Evolutionary conservation across 2,888 invertebrate species (phyloP).

Genomic region (Drosophila gaucha): DNA sequence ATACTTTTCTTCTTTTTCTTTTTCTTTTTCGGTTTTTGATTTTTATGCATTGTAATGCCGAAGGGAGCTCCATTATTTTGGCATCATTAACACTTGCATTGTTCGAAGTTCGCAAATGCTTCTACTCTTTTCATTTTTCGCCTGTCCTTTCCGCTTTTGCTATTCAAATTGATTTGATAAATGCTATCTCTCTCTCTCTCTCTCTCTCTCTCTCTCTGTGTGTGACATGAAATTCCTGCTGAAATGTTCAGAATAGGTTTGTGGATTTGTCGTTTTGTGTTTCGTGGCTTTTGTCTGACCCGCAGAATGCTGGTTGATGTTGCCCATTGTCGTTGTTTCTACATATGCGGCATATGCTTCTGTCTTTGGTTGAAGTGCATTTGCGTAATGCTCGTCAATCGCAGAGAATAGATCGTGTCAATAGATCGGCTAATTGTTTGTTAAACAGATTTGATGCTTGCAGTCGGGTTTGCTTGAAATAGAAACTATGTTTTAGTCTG

Average conservation of each 20-base stretch:
- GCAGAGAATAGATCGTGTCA: slow-evolving; percentile 8
- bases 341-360: slow-evolving; percentile 1
- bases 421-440: slow-evolving; percentile 10
- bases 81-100: slow-evolving; percentile 80
- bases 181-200: slow-evolving; percentile 41
- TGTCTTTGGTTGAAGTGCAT: slow-evolving; percentile 34
- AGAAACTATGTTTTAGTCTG: background rate
- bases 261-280: background rate
- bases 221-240: slow-evolving; percentile 45
- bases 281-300: slow-evolving; percentile 34
- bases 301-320: slow-evolving; percentile 14
- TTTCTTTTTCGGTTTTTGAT: slow-evolving; percentile 32
- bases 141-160: slow-evolving; percentile 31
- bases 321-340: slow-evolving; percentile 38
- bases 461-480: background rate
- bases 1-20: slow-evolving; percentile 21
- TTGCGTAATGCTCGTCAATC: slow-evolving; percentile 59
- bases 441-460: no score
- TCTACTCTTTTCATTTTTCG: slow-evolving; percentile 17
- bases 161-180: slow-evolving; percentile 64
- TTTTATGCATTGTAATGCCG: slow-evolving; percentile 72
- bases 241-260: slow-evolving; percentile 63
- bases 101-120: slow-evolving; percentile 43
- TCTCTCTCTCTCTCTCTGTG: slow-evolving; percentile 34
- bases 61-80: slow-evolving; percentile 63